phyloP scores from a whole-genome alignment of 2,797 vertebrate genomes.

The Champsocephalus esox region DNA sequence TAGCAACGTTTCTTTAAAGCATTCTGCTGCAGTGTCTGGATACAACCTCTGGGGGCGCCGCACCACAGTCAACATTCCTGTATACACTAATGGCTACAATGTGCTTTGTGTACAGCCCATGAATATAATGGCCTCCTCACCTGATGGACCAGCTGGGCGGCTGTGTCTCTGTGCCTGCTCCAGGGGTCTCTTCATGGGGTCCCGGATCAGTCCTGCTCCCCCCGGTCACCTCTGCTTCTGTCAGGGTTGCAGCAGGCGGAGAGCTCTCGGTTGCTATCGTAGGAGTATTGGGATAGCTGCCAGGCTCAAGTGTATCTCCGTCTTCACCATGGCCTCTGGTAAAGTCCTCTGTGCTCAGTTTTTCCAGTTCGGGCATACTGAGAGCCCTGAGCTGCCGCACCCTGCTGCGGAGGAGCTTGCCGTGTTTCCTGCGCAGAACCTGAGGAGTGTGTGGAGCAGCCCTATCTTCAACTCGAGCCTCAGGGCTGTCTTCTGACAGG shows the following conservation, averaged over 20 bases:
- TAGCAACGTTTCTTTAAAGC: no score
- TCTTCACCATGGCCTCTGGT: conserved; percentile 25
- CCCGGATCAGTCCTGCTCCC: conserved; percentile 50
- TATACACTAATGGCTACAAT: no score
- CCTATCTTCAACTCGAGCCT: conserved; percentile 12
- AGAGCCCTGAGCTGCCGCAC: conserved; percentile 91
- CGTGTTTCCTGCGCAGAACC: conserved; percentile 79
- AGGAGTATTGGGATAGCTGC: conserved; percentile 68
- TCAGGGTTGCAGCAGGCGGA: conserved; percentile 19
- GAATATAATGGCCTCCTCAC: conserved; percentile 71
- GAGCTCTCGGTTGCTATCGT: background rate
- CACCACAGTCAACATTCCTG: no score
- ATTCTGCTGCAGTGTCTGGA: no score
- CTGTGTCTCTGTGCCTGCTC: conserved; percentile 29
- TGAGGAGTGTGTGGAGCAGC: conserved; percentile 62
- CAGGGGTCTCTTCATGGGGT: conserved; percentile 47
- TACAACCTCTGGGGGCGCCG: no score
- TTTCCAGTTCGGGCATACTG: conserved; percentile 95
- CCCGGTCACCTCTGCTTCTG: conserved; percentile 39
- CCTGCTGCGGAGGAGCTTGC: conserved; percentile 80
- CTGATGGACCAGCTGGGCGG: conserved; percentile 87
- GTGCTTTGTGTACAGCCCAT: no score
- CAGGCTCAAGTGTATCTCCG: conserved; percentile 83
- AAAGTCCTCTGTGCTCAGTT: conserved; percentile 87
- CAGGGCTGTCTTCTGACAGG: conserved; percentile 6